Conservation (phyloP, 2,113 vertebrate species). For the Micronisus gabar region DNA sequence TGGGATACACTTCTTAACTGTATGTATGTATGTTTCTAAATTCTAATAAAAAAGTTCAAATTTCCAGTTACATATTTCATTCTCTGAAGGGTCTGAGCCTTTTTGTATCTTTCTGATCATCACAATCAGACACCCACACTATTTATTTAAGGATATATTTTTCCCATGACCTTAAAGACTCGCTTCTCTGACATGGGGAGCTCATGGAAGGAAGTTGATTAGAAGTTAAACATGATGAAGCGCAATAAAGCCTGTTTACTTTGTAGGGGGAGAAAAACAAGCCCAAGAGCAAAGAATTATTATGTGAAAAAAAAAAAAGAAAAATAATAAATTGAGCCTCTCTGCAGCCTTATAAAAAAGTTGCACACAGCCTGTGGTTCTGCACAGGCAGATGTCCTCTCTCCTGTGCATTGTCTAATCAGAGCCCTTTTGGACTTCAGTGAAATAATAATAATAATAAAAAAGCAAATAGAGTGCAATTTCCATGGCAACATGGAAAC, state of each 20-base stretch:
- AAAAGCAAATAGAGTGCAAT: neutral
- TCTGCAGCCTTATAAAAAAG: neutral
- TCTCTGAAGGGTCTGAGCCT: neutral
- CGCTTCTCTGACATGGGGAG: neutral
- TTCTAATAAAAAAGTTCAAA: neutral
- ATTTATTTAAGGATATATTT: slow-evolving; percentile 15
- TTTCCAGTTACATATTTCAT: neutral
- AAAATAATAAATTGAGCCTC: neutral
- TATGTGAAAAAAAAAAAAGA: neutral
- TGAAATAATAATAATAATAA: slow-evolving; percentile 4
- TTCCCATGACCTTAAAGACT: slow-evolving; percentile 31
- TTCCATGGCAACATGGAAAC: slow-evolving; percentile 61
- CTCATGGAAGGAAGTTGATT: neutral
- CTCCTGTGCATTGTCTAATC: neutral
- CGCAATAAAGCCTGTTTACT: neutral
- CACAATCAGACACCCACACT: neutral
- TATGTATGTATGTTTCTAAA: neutral
- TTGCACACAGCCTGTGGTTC: neutral
- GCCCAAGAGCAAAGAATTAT: neutral
- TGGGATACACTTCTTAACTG: neutral
- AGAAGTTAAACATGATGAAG: slow-evolving; percentile 1
- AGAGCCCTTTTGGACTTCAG: slow-evolving; percentile 11
- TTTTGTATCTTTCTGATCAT: neutral
- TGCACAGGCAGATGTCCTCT: neutral
- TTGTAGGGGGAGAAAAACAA: neutral